phyloP scores from a whole-genome alignment of 2,113 vertebrate species.

The Dolichotis patagonum region DNA sequence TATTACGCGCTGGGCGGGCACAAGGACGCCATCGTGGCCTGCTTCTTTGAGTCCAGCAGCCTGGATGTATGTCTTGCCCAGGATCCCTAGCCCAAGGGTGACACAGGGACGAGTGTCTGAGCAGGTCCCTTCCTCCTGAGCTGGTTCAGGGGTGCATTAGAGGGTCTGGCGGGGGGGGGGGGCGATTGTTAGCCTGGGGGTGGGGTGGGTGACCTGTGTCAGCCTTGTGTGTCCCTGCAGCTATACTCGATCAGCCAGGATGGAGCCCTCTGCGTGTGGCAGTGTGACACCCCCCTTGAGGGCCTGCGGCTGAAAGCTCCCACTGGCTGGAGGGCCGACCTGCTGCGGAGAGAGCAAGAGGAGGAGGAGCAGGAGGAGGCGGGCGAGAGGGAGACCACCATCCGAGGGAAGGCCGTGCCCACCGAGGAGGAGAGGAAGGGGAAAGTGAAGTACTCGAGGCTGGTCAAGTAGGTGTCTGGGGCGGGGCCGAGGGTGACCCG shows the following conservation, averaged over 20 bases:
- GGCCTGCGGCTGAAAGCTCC: conserved; percentile 86
- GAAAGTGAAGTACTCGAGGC: conserved; percentile 91
- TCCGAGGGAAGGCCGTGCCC: conserved; percentile 88
- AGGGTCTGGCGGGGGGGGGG: fast-evolving
- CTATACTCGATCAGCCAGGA: conserved; percentile 97
- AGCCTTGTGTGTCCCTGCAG: conserved; percentile 78
- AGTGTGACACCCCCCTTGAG: conserved; percentile 92
- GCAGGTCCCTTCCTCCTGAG: not conserved
- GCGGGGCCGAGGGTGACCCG: not conserved
- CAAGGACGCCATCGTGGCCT: conserved; percentile 94
- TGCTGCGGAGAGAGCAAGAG: conserved; percentile 65
- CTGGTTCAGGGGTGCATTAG: fast-evolving
- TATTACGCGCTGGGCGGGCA: conserved; percentile 97
- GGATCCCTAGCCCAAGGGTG: too few species aligned
- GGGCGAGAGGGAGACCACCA: conserved; percentile 80
- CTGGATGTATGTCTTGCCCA: conserved; percentile 92
- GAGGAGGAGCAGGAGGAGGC: conserved; percentile 82
- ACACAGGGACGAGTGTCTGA: too few species aligned
- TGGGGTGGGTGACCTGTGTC: fast-evolving
- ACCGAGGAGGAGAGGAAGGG: conserved; percentile 83
- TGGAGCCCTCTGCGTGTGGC: conserved; percentile 95
- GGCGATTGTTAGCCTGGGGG: not conserved
- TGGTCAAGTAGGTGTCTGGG: conserved; percentile 90
- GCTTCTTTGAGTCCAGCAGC: conserved; percentile 96
- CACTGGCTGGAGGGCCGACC: conserved; percentile 72